phyloP scores from a whole-genome alignment of 2,113 vertebrate genomes.

The Mobula birostris region DNA sequence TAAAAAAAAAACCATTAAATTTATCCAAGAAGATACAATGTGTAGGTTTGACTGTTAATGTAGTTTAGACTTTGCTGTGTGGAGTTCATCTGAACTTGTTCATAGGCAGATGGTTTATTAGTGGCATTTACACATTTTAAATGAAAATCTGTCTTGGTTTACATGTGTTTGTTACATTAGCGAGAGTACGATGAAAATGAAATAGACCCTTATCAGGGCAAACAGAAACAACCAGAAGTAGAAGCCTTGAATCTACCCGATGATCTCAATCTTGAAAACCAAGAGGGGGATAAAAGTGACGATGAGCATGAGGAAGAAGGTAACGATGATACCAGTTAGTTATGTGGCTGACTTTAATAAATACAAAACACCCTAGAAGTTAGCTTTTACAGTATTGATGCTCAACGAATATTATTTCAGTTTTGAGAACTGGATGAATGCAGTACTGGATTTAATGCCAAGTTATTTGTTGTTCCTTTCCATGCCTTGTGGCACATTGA shows the following conservation, averaged over 20 bases:
- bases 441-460: not conserved
- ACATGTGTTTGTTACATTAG: constrained; percentile 51
- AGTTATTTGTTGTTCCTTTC: not conserved
- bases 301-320: constrained; percentile 65
- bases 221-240: constrained; percentile 67
- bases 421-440: not conserved
- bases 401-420: too few relatives aligned
- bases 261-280: constrained; percentile 75
- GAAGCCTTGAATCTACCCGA: constrained; percentile 86
- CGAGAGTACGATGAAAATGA: constrained; percentile 91
- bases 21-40: not conserved
- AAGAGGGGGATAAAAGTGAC: constrained; percentile 58
- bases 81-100: not conserved
- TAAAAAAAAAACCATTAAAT: not conserved
- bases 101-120: not conserved
- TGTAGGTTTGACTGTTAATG: not conserved
- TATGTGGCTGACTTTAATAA: too few relatives aligned
- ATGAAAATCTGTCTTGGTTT: not conserved
- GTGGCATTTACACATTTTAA: not conserved
- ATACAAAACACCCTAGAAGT: not conserved
- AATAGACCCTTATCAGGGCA: constrained; percentile 83
- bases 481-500: too few relatives aligned
- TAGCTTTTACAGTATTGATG: not conserved
- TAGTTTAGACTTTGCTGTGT: too few relatives aligned
- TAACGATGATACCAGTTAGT: constrained; percentile 41